Evolutionary conservation across 92 coral and sea anemone genomes (phyloP).

Genomic region (Epizoanthus ramosus): DNA sequence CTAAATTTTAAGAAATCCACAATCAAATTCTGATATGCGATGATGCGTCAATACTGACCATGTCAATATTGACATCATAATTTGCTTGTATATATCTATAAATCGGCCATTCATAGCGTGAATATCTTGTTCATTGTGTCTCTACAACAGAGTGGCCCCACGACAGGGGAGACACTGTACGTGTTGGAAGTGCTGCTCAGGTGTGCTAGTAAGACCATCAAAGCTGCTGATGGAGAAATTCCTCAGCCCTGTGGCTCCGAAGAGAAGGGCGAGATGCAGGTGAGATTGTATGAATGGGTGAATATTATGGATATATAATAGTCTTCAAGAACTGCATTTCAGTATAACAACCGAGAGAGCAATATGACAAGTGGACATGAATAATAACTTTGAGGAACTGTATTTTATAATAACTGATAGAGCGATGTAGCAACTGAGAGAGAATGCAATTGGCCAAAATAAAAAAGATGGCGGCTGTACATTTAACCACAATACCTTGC

Average conservation of each 20-base stretch:
- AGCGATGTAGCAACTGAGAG: no score
- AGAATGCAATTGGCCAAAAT: no score
- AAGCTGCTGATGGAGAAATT: constrained; percentile 87
- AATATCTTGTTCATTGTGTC: no score
- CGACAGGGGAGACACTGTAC: constrained; percentile 79
- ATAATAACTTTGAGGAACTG: no score
- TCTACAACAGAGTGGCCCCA: constrained; percentile 60
- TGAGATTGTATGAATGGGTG: constrained; percentile 8
- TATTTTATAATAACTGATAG: no score
- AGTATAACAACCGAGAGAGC: no score
- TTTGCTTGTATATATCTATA: not conserved
- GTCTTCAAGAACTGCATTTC: no score
- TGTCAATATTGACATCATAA: not conserved
- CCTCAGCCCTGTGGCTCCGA: constrained; percentile 86
- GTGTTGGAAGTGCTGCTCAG: constrained; percentile 88
- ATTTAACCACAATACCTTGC: no score
- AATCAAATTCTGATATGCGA: not conserved
- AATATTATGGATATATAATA: no score
- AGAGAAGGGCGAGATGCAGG: constrained; percentile 99
- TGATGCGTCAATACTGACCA: not conserved
- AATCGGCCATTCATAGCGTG: not conserved
- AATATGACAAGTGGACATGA: no score
- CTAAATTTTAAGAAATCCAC: no score
- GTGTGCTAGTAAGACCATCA: constrained; percentile 82
- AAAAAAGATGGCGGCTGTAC: no score